Percentiles rank a stretch among this genome's conserved stretches.
phyloP scores from a whole-genome alignment of 2,797 vertebrate genomes.

The Sardinella longiceps region DNA sequence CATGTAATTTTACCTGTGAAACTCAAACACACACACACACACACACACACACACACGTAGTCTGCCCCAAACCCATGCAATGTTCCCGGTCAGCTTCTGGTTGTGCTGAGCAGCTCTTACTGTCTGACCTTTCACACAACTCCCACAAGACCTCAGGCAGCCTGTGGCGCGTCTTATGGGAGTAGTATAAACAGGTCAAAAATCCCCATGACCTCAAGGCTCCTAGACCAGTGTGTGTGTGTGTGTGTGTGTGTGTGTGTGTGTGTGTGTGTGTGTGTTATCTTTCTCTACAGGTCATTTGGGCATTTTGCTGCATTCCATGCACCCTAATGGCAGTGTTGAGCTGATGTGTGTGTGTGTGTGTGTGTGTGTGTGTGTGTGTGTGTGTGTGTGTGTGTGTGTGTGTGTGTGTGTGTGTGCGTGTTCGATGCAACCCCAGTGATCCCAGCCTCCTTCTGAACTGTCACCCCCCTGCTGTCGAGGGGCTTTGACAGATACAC shows the following conservation, averaged over 20 bases:
- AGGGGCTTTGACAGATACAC: not conserved
- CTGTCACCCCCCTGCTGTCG: not conserved
- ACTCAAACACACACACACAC: not conserved
- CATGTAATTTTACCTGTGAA: too few species aligned
- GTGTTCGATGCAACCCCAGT: not conserved
- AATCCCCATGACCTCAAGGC: constrained; percentile 32
- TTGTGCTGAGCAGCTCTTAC: constrained; percentile 18
- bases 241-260: not conserved
- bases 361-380: not conserved
- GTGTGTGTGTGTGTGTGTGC: constrained; percentile 60
- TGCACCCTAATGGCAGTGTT: not conserved
- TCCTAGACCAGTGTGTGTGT: not conserved
- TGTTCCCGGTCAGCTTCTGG: not conserved
- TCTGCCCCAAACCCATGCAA: not conserved
- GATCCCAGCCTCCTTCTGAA: not conserved
- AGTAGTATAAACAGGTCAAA: constrained; percentile 40
- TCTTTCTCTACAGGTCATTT: constrained; percentile 8
- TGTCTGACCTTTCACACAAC: constrained; percentile 30
- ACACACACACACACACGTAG: not conserved
- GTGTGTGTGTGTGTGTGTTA: not conserved
- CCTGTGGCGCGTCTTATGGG: constrained; percentile 43
- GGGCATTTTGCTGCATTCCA: not conserved
- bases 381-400: not conserved
- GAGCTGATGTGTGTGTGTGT: not conserved
- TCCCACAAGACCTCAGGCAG: constrained; percentile 24